Conservation (phyloP, 1,140 invertebrate species). For the Sitophilus oryzae region DNA sequence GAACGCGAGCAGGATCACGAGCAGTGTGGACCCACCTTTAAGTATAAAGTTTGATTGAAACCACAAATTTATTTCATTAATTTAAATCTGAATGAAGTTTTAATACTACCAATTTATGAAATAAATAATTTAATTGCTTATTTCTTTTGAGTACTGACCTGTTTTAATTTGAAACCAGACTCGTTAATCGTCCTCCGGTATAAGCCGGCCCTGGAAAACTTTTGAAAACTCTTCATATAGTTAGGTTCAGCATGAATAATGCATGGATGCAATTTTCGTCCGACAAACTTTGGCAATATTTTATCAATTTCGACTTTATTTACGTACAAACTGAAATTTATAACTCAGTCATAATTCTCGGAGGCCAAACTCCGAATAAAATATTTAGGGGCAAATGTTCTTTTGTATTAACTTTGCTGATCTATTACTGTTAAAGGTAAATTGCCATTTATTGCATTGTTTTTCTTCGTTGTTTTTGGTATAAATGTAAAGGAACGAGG, state of each 20-base stretch:
- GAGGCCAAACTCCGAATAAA: slow-evolving; percentile 25
- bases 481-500: no score
- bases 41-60: no score
- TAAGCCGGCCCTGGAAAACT: slow-evolving; percentile 35
- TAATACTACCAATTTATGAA: no score
- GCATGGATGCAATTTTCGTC: slow-evolving; percentile 47
- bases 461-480: no score
- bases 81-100: no score
- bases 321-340: slow-evolving; percentile 47
- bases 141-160: no score
- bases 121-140: no score
- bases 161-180: not conserved
- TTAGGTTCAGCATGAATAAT: slow-evolving; percentile 46
- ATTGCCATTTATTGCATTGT: not conserved
- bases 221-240: slow-evolving; percentile 43
- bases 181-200: not conserved
- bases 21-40: no score
- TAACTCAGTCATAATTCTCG: slow-evolving; percentile 42
- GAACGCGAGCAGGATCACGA: no score
- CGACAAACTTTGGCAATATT: slow-evolving; percentile 47
- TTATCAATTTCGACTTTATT: slow-evolving; percentile 48
- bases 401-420: slow-evolving; percentile 15
- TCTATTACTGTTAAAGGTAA: slow-evolving; percentile 6
- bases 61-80: no score
- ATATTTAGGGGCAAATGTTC: slow-evolving; percentile 18